Evolutionary conservation across 2,113 vertebrate genomes (phyloP).

Genomic region (Lophotis ruficrista): DNA sequence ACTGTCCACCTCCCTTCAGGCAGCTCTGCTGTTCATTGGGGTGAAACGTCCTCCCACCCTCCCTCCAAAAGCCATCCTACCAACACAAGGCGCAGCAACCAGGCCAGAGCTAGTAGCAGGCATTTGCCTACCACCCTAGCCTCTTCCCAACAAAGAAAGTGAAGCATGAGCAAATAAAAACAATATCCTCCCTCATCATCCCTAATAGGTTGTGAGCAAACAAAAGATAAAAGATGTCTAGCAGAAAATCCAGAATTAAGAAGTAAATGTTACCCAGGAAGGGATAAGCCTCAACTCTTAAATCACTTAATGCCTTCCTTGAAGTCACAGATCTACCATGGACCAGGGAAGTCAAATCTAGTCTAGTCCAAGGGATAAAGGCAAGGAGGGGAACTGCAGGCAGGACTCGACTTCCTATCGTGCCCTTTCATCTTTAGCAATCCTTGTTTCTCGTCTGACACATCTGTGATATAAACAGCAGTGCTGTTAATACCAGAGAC

Average conservation of each 20-base stretch:
- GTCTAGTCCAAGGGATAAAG: slow-evolving; percentile 7
- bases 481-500: not conserved
- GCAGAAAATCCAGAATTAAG: not conserved
- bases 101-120: not conserved
- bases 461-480: not conserved
- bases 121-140: not conserved
- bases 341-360: not conserved
- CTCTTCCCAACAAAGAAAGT: not conserved
- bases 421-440: slow-evolving; percentile 27
- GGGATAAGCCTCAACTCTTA: slow-evolving; percentile 1
- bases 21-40: not conserved
- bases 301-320: slow-evolving; percentile 24
- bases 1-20: rapidly evolving
- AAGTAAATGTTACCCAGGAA: not conserved
- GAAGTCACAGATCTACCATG: not conserved
- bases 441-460: not conserved
- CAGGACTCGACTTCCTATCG: not conserved
- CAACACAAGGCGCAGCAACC: not conserved
- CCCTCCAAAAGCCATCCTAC: not conserved
- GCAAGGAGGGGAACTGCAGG: not conserved
- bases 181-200: not conserved
- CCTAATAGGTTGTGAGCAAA: not conserved
- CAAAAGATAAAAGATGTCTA: not conserved
- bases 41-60: not conserved
- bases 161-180: not conserved